Conservation (phyloP, 2,113 vertebrate genomes). For the Lonchura striata region DNA sequence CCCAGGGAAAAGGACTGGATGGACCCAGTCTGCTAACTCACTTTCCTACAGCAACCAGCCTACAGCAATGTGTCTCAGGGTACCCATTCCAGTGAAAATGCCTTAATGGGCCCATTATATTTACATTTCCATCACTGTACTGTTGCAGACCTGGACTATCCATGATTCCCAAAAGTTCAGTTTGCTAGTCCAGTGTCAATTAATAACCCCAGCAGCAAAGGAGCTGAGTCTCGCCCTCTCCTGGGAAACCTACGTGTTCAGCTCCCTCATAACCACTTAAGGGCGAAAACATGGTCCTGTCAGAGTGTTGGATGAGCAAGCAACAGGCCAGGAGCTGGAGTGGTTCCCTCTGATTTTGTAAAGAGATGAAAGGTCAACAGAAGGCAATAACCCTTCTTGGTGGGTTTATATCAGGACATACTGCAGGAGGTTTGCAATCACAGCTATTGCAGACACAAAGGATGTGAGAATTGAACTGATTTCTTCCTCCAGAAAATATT, state of each 20-base stretch:
- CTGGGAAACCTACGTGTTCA: not conserved
- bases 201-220: not conserved
- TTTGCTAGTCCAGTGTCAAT: not conserved
- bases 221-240: not conserved
- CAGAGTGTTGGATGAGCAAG: not conserved
- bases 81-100: not conserved
- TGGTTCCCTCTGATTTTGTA: not conserved
- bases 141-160: not conserved
- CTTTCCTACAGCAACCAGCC: not conserved
- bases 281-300: not conserved
- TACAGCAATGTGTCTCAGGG: fast-evolving
- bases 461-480: not conserved
- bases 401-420: not conserved
- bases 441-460: not conserved
- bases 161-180: not conserved
- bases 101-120: not conserved
- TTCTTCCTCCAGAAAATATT: not conserved
- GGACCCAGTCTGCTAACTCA: not conserved
- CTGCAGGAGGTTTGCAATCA: not conserved
- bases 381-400: not conserved
- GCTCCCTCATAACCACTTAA: not conserved
- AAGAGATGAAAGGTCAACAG: not conserved
- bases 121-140: not conserved
- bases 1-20: not conserved
- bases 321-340: not conserved